A percentile compares a stretch with the other conserved stretches of the same genome.
Conservation (phyloP, 2,113 vertebrate genomes). For the Sterna hirundo region DNA sequence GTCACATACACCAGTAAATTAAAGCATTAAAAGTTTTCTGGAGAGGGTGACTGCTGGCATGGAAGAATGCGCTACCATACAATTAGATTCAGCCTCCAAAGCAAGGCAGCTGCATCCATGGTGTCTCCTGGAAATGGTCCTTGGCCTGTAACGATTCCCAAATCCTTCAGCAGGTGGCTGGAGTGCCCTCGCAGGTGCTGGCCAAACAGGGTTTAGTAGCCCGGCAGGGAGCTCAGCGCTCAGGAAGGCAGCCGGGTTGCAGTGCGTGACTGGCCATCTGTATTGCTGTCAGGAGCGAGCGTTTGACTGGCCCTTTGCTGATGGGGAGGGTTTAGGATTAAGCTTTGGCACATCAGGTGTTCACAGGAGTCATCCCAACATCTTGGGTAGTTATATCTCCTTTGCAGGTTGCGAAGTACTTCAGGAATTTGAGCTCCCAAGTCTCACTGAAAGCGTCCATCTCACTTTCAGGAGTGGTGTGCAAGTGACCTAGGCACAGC, state of each 20-base stretch:
- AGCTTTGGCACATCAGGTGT: not conserved
- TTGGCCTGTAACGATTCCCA: not conserved
- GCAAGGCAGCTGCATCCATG: not conserved
- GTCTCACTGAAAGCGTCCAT: not conserved
- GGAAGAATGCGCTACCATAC: not conserved
- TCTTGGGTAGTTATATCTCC: not conserved
- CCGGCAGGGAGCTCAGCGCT: not conserved
- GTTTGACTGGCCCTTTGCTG: not conserved
- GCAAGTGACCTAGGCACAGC: not conserved
- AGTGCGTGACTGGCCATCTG: not conserved
- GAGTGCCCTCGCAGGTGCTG: not conserved
- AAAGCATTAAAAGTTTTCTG: not conserved
- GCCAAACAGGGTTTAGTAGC: not conserved
- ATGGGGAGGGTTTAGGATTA: not conserved
- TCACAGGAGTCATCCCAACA: not conserved
- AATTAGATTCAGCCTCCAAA: not conserved
- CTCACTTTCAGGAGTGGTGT: not conserved
- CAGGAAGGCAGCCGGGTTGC: not conserved
- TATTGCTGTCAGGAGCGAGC: not conserved
- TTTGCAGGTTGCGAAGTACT: not conserved
- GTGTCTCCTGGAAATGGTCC: not conserved
- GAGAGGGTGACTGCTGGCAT: not conserved
- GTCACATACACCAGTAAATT: not conserved
- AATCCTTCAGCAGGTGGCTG: not conserved
- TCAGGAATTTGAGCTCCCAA: not conserved